Percentiles rank a stretch among this genome's conserved stretches.
Conservation (phyloP, 2,888 invertebrate genomes). For the Tanaodytes sp. region DNA sequence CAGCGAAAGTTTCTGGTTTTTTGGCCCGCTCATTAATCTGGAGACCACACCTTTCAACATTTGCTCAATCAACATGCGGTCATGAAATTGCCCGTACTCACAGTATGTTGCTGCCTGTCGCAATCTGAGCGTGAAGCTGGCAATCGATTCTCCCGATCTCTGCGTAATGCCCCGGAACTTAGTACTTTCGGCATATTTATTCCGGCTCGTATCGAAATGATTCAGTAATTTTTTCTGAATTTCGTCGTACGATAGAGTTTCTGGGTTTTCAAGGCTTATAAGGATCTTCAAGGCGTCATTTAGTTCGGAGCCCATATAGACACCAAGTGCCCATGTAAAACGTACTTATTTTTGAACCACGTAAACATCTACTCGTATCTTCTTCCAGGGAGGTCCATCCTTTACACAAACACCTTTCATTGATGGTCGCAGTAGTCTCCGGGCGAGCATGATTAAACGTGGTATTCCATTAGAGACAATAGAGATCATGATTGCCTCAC, state of each 20-base stretch:
- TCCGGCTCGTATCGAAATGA: slow-evolving; percentile 10
- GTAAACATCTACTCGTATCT: no score
- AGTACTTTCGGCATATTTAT: slow-evolving; percentile 21
- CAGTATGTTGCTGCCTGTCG: slow-evolving; percentile 33
- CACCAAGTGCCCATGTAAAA: no score
- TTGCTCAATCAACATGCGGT: slow-evolving; percentile 45
- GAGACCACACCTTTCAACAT: slow-evolving; percentile 25
- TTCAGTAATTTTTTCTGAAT: not conserved
- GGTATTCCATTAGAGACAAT: slow-evolving; percentile 14
- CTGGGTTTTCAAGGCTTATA: not conserved
- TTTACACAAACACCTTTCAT: no score
- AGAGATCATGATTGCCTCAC: slow-evolving; percentile 22
- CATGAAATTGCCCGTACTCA: slow-evolving; percentile 33
- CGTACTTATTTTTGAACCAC: no score
- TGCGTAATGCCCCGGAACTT: slow-evolving; percentile 7
- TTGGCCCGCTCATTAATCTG: slow-evolving; percentile 16
- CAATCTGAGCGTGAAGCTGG: slow-evolving; percentile 29
- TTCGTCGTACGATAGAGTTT: not conserved
- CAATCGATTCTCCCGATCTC: slow-evolving; percentile 10
- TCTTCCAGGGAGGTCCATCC: no score
- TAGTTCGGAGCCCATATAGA: not conserved
- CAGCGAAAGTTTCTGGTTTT: slow-evolving; percentile 12
- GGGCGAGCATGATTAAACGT: no score
- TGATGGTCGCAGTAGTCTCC: no score
- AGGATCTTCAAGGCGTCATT: not conserved